phyloP scores from a whole-genome alignment of 1,140 invertebrate species.

The Drosophila willistoni region DNA sequence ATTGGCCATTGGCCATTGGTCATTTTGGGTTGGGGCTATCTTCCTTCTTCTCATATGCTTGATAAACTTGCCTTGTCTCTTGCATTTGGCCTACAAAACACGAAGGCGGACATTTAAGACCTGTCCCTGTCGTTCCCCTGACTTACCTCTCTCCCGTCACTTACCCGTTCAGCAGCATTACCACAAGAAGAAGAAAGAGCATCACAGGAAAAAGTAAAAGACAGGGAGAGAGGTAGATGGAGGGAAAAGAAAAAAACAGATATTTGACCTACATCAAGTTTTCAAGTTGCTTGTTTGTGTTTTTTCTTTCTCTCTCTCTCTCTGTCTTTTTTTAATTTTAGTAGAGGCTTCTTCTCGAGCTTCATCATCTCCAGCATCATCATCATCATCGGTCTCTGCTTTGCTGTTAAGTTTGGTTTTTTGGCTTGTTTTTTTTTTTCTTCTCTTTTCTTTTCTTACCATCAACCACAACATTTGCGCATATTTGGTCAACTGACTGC shows the following conservation, averaged over 20 bases:
- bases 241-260: constrained; percentile 12
- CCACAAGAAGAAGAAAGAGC: constrained; percentile 19
- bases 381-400: constrained; percentile 45
- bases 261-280: constrained; percentile 82
- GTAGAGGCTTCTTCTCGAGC: constrained; percentile 34
- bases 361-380: constrained; percentile 30
- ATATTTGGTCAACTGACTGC: constrained; percentile 81
- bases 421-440: constrained; percentile 33
- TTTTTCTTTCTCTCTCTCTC: constrained; percentile 50
- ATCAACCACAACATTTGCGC: constrained; percentile 77
- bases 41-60: constrained; percentile 54
- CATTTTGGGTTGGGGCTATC: constrained; percentile 34
- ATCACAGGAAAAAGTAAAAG: constrained; percentile 26
- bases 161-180: constrained; percentile 14
- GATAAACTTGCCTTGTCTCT: constrained; percentile 64
- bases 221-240: constrained; percentile 4
- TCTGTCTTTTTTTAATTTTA: constrained; percentile 35
- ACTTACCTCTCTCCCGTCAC: constrained; percentile 19
- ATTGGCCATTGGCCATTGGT: constrained; percentile 23
- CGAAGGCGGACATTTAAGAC: constrained; percentile 48
- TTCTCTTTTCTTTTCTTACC: constrained; percentile 38
- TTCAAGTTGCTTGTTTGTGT: constrained; percentile 79
- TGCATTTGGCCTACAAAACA: constrained; percentile 74
- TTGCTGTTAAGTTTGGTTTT: constrained; percentile 32
- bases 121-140: constrained; percentile 28